Evolutionary conservation across 1,140 invertebrate species (phyloP).

Genomic region (Ridgeia piscesae): DNA sequence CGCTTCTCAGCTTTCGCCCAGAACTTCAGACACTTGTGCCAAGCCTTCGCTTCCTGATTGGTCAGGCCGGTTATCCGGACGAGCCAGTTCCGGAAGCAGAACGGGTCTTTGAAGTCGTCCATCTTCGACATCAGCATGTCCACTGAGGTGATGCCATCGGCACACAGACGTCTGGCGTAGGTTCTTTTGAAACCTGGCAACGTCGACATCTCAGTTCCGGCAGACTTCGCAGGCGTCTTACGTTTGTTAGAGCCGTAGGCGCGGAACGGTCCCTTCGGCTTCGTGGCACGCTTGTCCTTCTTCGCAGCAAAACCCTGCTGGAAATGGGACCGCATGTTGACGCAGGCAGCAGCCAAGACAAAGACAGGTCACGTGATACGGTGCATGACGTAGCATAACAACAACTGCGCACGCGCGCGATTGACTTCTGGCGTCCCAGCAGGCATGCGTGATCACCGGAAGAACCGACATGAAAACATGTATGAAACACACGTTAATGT

Average conservation of each 20-base stretch:
- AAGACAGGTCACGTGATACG: not conserved
- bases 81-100: not conserved
- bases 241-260: not conserved
- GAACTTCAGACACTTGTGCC: not conserved
- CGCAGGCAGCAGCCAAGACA: not conserved
- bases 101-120: not conserved
- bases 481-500: no score
- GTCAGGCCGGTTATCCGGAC: not conserved
- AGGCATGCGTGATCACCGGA: not conserved
- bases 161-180: not conserved
- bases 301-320: not conserved
- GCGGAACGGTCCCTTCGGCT: no score
- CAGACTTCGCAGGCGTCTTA: not conserved
- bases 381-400: not conserved
- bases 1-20: not conserved
- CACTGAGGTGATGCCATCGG: not conserved
- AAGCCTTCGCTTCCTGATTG: not conserved
- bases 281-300: not conserved
- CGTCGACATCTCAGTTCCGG: not conserved
- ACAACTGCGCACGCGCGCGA: not conserved
- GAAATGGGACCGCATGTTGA: not conserved
- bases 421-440: not conserved
- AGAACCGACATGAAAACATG: no score
- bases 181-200: not conserved
- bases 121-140: not conserved